These are phyloP conservation scores for Diploscapter pachys DNA, from an alignment of 1,140 invertebrate species.

Conservation along the genomic window DNA sequence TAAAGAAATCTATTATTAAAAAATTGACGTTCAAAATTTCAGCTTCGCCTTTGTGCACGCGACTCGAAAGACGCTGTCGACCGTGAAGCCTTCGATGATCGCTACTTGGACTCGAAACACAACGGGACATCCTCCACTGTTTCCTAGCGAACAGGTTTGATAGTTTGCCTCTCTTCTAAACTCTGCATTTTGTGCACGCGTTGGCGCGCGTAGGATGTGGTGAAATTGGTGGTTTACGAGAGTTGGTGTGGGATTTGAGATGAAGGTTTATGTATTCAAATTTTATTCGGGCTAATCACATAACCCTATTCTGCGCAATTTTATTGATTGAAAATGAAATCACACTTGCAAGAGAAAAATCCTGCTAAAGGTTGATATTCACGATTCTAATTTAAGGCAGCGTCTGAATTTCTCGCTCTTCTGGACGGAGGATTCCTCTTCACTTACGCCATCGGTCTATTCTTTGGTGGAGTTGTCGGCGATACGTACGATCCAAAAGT, in stretches of 20 bases:
- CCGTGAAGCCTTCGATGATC: constrained; percentile 31
- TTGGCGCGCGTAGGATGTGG: too few species aligned
- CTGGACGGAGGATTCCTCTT: constrained; percentile 28
- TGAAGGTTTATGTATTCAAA: too few species aligned
- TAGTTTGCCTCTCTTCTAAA: too few species aligned
- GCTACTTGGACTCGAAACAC: constrained; percentile 23
- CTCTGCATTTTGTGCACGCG: too few species aligned
- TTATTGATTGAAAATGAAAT: too few species aligned
- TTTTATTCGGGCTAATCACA: too few species aligned
- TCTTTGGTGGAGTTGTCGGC: constrained; percentile 28
- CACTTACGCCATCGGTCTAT: constrained; percentile 32
- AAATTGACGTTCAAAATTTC: not conserved
- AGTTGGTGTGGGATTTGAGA: too few species aligned
- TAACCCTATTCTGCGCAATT: too few species aligned
- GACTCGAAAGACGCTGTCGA: constrained; percentile 29
- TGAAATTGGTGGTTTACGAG: too few species aligned
- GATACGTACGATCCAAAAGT: constrained; percentile 29
- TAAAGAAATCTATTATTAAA: too few species aligned
- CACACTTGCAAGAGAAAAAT: too few species aligned
- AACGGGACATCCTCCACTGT: constrained; percentile 8
- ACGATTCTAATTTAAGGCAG: not conserved
- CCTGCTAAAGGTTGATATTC: too few species aligned
- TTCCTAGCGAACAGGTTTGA: constrained; percentile 6
- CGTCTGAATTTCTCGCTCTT: constrained; percentile 26
- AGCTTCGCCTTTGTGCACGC: constrained; percentile 34